Evolutionary conservation across 2,113 vertebrate species (phyloP).

Genomic region (Stegostoma tigrinum): DNA sequence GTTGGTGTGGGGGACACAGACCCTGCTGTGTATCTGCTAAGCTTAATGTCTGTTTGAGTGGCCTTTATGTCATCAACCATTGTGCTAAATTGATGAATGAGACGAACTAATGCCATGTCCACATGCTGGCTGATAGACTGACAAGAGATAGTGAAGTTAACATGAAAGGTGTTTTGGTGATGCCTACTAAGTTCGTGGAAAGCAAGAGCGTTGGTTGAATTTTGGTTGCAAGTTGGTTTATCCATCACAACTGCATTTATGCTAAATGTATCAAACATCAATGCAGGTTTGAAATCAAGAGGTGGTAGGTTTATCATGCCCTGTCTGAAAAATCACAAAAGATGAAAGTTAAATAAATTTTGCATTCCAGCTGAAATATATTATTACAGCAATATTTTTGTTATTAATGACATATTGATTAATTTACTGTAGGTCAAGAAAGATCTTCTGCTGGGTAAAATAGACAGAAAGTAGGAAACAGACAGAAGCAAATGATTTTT

Average conservation of each 20-base stretch:
- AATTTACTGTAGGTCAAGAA: neutral
- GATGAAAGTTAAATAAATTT: neutral
- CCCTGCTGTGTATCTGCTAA: conserved; percentile 92
- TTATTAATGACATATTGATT: neutral
- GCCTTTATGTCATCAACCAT: conserved; percentile 98
- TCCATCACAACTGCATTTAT: conserved; percentile 92
- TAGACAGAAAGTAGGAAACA: neutral
- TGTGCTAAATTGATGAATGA: conserved; percentile 97
- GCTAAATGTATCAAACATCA: conserved; percentile 95
- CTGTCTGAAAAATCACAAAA: conserved; percentile 59
- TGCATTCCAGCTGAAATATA: neutral
- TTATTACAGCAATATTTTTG: neutral
- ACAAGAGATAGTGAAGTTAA: conserved; percentile 91
- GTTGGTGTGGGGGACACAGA: conserved; percentile 91
- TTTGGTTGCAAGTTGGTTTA: conserved; percentile 77
- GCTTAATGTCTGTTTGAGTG: conserved; percentile 94
- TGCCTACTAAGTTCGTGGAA: conserved; percentile 92
- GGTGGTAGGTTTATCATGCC: conserved; percentile 83
- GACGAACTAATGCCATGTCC: conserved; percentile 94
- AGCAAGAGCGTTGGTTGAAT: conserved; percentile 69
- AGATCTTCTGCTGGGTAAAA: neutral
- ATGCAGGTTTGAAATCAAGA: conserved; percentile 87
- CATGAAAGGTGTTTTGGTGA: conserved; percentile 90
- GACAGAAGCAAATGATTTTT: neutral
- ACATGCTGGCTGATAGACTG: conserved; percentile 96